Conservation (phyloP, 2,113 vertebrate genomes). For the Turnix velox region DNA sequence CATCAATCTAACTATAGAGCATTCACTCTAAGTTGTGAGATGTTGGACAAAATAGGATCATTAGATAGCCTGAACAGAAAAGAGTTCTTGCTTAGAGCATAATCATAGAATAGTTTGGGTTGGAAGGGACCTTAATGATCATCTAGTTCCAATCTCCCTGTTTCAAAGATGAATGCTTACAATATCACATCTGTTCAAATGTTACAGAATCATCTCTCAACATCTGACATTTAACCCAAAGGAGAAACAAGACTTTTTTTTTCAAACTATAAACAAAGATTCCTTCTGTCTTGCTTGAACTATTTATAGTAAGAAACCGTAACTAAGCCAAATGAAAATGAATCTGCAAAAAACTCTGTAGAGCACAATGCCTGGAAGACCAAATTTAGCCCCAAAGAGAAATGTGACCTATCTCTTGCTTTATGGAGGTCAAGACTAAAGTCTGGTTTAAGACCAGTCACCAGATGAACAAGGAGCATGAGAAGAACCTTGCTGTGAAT, state of each 20-base stretch:
- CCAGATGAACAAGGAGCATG: background rate
- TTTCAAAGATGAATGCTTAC: background rate
- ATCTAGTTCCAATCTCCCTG: too few relatives aligned
- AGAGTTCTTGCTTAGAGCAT: background rate
- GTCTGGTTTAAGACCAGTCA: background rate
- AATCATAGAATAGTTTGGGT: too few relatives aligned
- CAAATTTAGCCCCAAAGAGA: background rate
- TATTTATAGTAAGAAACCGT: conserved; percentile 25
- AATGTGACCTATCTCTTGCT: background rate
- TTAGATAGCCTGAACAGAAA: background rate
- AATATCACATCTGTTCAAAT: background rate
- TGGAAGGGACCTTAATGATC: too few relatives aligned
- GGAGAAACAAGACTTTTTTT: background rate
- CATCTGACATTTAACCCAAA: background rate
- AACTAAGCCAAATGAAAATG: conserved; percentile 33
- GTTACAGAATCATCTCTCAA: background rate
- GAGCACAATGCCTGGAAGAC: background rate
- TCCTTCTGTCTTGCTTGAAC: background rate
- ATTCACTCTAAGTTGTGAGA: background rate
- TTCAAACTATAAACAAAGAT: background rate
- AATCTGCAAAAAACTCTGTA: background rate
- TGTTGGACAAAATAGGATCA: background rate
- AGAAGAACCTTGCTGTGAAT: background rate
- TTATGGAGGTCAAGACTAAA: background rate
- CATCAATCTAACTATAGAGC: background rate